Base-by-base conservation (phyloP, 2,888 invertebrate species). In the Apamea anceps region DNA sequence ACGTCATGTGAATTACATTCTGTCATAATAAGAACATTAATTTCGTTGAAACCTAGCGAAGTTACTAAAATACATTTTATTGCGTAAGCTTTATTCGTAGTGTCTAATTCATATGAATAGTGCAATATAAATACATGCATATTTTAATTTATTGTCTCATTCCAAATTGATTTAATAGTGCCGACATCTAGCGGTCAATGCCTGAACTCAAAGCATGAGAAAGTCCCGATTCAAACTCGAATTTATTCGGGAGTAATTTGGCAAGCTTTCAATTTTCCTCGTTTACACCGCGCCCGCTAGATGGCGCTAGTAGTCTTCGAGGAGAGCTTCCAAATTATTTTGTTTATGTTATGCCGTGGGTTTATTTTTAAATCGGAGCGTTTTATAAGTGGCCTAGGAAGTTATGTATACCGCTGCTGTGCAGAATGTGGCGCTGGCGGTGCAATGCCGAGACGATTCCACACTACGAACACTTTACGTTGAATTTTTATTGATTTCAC, bases 371-470 rank as follows among this genome's bases (percentile, higher is more conserved):
- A 94, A 94, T 87, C 92, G 82, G 93, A 95, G 93, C 95, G 92
- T 94, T 95, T 95, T 95, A 95, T 95, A 96, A 96, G 96, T 96
- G 95, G 96, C 93, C 93, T 93, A 94, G 94, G 95, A 95, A 95
- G 95, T 95, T 93, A 92, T 92, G 91, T 92, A 92, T 92, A 91
- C 91, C 91, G 89, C 91, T 87, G 88, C 88, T 89, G 91, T 91
- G 92, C 92, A 94, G 91, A 93, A 93, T 92, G 89, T 91, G 86
- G 87, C 88, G 85, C 83, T 86, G 79, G 87, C 90, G 88, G 79
- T 92, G 92, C 93, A 93, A 89, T 91, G 88, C 91, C 90, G 90
- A 93, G 88, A 88, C 77, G 88, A 90, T 93, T 94, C 91, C 89
- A 91, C 90, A 78, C 80, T 89, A 87, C 82, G 80, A 86, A 87